Conservation (phyloP, 2,888 invertebrate species). For the Heliconius aoede region DNA sequence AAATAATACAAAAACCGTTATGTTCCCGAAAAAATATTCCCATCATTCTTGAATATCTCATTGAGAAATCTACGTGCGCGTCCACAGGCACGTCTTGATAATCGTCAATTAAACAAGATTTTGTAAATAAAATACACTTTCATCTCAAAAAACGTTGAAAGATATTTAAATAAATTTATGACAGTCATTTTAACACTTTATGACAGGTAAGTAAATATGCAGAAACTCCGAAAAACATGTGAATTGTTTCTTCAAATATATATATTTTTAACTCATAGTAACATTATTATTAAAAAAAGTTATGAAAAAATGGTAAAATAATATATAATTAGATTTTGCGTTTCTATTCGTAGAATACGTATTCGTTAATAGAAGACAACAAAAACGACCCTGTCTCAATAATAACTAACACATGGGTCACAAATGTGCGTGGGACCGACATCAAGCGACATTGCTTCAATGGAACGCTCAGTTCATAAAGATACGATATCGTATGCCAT, state of each 20-base stretch:
- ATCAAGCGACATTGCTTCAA: slow-evolving; percentile 65
- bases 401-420: slow-evolving; percentile 63
- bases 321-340: too few relatives aligned
- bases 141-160: background rate
- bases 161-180: background rate
- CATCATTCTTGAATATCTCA: slow-evolving; percentile 79
- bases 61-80: slow-evolving; percentile 72
- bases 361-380: slow-evolving; percentile 29
- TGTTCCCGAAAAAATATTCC: slow-evolving; percentile 77
- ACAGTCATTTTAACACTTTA: background rate
- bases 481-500: slow-evolving; percentile 64
- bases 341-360: background rate
- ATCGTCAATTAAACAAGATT: slow-evolving; percentile 27
- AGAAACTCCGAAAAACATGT: background rate
- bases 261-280: background rate
- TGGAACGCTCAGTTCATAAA: slow-evolving; percentile 62
- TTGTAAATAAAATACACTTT: background rate
- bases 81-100: slow-evolving; percentile 5
- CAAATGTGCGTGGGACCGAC: slow-evolving; percentile 74
- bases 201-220: background rate
- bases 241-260: background rate
- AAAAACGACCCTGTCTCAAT: slow-evolving; percentile 18
- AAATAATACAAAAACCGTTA: slow-evolving; percentile 83
- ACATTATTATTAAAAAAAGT: too few relatives aligned
- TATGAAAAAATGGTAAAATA: too few relatives aligned